phyloP scores from a whole-genome alignment of 2,113 vertebrate species.

The Tichodroma muraria region DNA sequence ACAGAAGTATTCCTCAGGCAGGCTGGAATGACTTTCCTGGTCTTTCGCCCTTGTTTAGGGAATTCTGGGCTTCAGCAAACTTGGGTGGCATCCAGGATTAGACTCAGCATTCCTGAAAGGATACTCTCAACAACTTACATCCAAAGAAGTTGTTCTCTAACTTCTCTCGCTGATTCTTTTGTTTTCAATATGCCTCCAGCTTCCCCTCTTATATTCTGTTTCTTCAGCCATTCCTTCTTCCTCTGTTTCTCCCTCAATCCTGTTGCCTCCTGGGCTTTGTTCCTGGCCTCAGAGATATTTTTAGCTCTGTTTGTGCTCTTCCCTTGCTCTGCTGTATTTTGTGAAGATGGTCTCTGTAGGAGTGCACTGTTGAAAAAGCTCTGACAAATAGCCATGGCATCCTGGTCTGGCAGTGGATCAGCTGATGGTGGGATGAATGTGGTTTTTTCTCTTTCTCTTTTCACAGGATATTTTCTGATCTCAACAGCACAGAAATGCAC shows the following conservation, averaged over 20 bases:
- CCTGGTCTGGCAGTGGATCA: not conserved
- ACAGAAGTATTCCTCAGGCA: not conserved
- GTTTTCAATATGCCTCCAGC: not conserved
- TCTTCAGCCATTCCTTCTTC: not conserved
- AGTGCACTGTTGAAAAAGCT: not conserved
- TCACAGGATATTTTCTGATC: slow-evolving; percentile 91
- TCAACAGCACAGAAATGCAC: slow-evolving; percentile 96
- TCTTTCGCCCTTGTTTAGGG: not conserved
- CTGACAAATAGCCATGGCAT: not conserved
- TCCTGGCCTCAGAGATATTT: not conserved
- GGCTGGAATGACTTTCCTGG: not conserved
- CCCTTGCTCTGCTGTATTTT: not conserved
- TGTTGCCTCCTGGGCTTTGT: not conserved
- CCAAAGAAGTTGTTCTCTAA: not conserved
- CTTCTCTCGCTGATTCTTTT: not conserved
- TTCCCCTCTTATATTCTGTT: not conserved
- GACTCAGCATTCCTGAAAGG: not conserved
- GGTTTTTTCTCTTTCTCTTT: not conserved
- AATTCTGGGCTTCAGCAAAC: not conserved
- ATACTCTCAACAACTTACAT: not conserved
- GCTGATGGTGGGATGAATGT: not conserved
- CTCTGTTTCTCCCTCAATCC: not conserved
- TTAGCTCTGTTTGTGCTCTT: not conserved
- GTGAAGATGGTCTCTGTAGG: not conserved
- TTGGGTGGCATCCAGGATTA: not conserved